Conservation (phyloP, 2,797 vertebrate genomes). For the Bovichtus diacanthus region DNA sequence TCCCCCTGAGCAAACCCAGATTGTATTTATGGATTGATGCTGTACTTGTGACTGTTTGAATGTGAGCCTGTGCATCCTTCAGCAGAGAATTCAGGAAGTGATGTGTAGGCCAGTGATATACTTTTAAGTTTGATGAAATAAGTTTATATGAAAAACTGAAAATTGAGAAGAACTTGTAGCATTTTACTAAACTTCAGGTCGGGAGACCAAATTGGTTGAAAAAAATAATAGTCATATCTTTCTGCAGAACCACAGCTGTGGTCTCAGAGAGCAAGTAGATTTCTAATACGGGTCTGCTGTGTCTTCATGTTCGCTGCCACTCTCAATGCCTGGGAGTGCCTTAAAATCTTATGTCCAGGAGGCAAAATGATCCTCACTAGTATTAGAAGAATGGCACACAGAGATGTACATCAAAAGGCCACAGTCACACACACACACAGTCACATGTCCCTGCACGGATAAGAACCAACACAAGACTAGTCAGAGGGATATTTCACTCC, state of each 20-base stretch:
- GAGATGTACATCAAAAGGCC: slow-evolving; percentile 36
- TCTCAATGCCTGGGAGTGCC: slow-evolving; percentile 1
- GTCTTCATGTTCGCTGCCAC: slow-evolving; percentile 14
- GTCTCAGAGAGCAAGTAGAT: neutral
- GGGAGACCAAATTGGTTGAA: neutral
- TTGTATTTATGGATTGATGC: slow-evolving; percentile 78
- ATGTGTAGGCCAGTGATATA: slow-evolving; percentile 20
- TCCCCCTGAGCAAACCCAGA: slow-evolving; percentile 50
- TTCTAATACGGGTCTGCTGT: neutral
- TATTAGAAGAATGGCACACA: slow-evolving; percentile 9
- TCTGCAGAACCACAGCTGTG: neutral
- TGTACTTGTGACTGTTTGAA: slow-evolving; percentile 45
- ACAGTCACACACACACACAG: slow-evolving; percentile 11
- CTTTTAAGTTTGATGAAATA: neutral
- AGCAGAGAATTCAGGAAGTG: slow-evolving; percentile 40
- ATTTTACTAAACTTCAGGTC: neutral
- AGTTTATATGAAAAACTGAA: neutral
- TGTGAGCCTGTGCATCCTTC: slow-evolving; percentile 34
- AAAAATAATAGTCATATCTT: neutral
- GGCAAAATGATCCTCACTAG: slow-evolving; percentile 28
- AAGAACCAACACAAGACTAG: slow-evolving; percentile 50
- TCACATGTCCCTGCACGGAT: slow-evolving; percentile 29
- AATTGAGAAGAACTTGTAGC: neutral
- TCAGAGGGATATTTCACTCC: slow-evolving; percentile 77
- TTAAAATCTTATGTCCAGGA: slow-evolving; percentile 29